Evolutionary conservation across 2,888 invertebrate genomes (phyloP).

Genomic region (Amphipyra berbera): DNA sequence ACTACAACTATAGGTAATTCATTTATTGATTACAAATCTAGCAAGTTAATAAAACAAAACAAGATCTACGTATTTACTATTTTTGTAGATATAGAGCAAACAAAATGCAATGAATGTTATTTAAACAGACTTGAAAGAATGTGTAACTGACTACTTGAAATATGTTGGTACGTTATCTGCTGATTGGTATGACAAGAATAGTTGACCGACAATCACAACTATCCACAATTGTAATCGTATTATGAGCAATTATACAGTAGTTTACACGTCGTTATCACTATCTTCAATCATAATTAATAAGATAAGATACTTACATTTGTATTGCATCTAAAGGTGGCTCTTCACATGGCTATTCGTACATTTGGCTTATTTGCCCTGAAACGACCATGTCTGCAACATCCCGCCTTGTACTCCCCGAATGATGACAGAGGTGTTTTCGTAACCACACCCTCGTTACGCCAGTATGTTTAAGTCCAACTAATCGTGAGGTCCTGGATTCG

Average conservation of each 20-base stretch:
- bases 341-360: no score
- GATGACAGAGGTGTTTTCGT: no score
- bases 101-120: constrained; percentile 7
- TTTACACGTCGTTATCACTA: constrained; percentile 18
- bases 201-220: constrained; percentile 25
- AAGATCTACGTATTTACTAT: background rate
- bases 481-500: no score
- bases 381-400: no score
- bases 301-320: constrained; percentile 33
- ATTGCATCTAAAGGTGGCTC: constrained; percentile 20
- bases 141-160: background rate
- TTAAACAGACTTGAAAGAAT: constrained; percentile 12
- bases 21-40: constrained; percentile 3
- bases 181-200: background rate
- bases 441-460: no score
- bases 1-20: background rate
- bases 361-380: no score
- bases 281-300: constrained; percentile 48
- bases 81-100: constrained; percentile 9
- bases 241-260: constrained; percentile 38
- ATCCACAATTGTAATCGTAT: constrained; percentile 27
- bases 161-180: constrained; percentile 8
- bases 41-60: constrained; percentile 12
- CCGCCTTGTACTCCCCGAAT: no score
- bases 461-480: no score